Percentiles rank a stretch among this genome's conserved stretches.
Evolutionary conservation across 2,113 vertebrate genomes (phyloP).

Genomic region (Solea solea): DNA sequence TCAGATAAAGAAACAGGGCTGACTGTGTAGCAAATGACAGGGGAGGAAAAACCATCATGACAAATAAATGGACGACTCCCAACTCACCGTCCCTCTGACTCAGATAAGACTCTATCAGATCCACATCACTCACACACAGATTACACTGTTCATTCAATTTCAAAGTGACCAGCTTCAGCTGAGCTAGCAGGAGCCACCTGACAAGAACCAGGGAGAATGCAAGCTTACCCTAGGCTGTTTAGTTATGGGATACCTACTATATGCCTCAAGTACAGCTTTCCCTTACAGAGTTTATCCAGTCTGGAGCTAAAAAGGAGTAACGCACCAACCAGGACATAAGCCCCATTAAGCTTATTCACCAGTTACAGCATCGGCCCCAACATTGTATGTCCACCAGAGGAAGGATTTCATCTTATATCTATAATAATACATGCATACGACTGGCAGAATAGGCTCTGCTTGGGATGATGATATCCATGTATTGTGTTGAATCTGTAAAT

Average conservation of each 20-base stretch:
- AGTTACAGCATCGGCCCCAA: conserved; percentile 28
- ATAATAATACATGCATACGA: conserved; percentile 17
- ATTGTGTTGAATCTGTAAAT: conserved; percentile 18
- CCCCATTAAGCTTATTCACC: conserved; percentile 46
- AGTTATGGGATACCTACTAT: conserved; percentile 15
- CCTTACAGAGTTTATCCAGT: conserved; percentile 22
- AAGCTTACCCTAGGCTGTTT: conserved; percentile 30
- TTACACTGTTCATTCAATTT: conserved; percentile 45
- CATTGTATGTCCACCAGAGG: conserved; percentile 14
- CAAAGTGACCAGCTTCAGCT: conserved; percentile 58
- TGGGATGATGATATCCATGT: neutral
- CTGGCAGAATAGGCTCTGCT: conserved; percentile 14
- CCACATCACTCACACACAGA: conserved; percentile 55
- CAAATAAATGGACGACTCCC: conserved; percentile 58
- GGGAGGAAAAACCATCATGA: conserved; percentile 23
- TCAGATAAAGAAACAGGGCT: conserved; percentile 58
- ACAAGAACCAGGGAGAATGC: conserved; percentile 1
- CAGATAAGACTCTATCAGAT: conserved; percentile 72
- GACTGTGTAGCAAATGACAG: conserved; percentile 48
- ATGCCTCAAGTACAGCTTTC: neutral
- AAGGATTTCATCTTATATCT: conserved; percentile 48
- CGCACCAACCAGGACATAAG: conserved; percentile 52
- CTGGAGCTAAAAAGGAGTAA: conserved; percentile 35
- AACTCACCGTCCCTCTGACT: conserved; percentile 55
- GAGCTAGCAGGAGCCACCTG: conserved; percentile 36